Conservation (phyloP, 2,888 invertebrate genomes). For the Allacma fusca region DNA sequence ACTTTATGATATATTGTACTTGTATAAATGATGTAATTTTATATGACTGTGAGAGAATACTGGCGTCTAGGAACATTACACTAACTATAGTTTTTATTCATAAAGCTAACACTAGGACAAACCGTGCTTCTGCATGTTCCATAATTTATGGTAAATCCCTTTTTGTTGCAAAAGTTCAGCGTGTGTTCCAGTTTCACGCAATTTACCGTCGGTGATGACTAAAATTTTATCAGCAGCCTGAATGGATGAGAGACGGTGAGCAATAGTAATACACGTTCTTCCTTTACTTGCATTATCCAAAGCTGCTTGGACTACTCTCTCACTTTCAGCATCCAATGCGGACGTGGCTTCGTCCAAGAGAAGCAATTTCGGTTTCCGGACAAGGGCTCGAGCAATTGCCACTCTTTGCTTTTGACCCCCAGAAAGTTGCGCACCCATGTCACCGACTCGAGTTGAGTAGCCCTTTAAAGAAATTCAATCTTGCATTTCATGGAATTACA, state of each 20-base stretch:
- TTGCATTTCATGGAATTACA: no score
- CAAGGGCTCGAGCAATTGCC: slow-evolving; percentile 68
- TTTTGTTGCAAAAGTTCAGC: slow-evolving; percentile 70
- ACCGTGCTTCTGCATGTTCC: background rate
- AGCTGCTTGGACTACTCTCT: slow-evolving; percentile 84
- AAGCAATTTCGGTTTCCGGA: slow-evolving; percentile 23
- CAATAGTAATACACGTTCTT: slow-evolving; percentile 85
- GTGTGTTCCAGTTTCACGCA: slow-evolving; percentile 78
- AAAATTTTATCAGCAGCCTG: slow-evolving; percentile 82
- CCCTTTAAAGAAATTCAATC: no score
- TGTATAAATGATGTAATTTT: no score
- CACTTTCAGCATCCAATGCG: slow-evolving; percentile 63
- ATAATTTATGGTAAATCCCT: slow-evolving; percentile 72
- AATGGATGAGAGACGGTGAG: slow-evolving; percentile 85
- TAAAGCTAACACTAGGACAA: no score
- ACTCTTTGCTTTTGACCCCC: slow-evolving; percentile 70
- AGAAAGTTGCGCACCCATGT: slow-evolving; percentile 17
- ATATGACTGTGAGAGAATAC: no score
- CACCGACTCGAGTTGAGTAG: slow-evolving; percentile 23
- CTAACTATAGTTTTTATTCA: no score
- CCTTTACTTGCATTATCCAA: slow-evolving; percentile 82
- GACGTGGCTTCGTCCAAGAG: slow-evolving; percentile 69
- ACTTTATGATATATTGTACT: no score
- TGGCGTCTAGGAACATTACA: no score
- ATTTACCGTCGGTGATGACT: slow-evolving; percentile 74